These are phyloP conservation scores for Halcyon smyrnensis DNA, from an alignment of 2,797 vertebrate species.

Conservation along the genomic window DNA sequence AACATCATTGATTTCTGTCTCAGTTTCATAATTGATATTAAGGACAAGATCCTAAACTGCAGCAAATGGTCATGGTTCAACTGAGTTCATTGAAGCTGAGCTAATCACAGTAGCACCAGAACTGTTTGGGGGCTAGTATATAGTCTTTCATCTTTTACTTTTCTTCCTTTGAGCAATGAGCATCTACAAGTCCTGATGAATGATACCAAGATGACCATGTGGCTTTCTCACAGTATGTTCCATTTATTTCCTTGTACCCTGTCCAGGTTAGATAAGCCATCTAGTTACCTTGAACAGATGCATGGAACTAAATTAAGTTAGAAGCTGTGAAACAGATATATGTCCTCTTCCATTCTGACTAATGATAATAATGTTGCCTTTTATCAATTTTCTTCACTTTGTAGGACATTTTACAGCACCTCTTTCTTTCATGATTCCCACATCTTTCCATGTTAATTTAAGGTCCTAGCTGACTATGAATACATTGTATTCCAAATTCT, in stretches of 20 bases:
- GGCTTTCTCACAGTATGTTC: background rate
- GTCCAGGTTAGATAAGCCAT: background rate
- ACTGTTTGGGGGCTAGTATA: background rate
- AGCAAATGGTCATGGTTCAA: background rate
- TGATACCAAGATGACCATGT: background rate
- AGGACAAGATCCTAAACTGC: background rate
- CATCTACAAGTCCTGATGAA: background rate
- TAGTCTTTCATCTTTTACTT: background rate
- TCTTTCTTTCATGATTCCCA: background rate
- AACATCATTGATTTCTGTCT: background rate
- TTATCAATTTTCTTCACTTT: background rate
- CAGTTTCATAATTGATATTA: background rate
- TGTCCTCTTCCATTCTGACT: background rate
- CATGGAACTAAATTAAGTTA: background rate
- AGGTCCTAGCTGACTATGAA: background rate
- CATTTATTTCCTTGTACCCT: background rate
- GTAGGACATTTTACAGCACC: background rate
- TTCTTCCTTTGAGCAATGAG: background rate
- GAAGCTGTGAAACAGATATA: background rate
- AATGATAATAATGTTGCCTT: background rate
- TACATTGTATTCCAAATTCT: background rate
- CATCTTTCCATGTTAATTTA: background rate
- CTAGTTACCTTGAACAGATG: background rate
- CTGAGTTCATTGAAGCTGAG: background rate
- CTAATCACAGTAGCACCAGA: background rate